phyloP scores from a whole-genome alignment of 2,888 invertebrate species.

The Spicauda simplicius region DNA sequence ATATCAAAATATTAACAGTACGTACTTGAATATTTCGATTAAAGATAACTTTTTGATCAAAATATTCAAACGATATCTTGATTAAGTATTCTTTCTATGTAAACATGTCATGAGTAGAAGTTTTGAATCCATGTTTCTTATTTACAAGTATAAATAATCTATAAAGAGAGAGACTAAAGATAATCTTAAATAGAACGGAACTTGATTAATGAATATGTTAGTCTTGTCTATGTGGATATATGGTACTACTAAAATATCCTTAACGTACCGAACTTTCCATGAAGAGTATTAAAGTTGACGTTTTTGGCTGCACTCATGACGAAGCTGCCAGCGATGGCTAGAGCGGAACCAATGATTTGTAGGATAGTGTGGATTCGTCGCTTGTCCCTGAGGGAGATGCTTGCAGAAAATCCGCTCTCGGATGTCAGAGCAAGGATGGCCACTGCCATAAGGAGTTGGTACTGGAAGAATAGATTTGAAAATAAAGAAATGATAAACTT shows the following conservation, averaged over 20 bases:
- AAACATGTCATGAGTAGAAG: too few relatives aligned
- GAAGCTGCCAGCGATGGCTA: slow-evolving; percentile 63
- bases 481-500: not conserved
- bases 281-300: slow-evolving; percentile 54
- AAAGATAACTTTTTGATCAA: too few relatives aligned
- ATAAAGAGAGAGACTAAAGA: too few relatives aligned
- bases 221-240: too few relatives aligned
- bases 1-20: too few relatives aligned
- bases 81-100: too few relatives aligned
- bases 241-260: not conserved
- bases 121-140: too few relatives aligned
- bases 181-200: too few relatives aligned
- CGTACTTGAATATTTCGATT: too few relatives aligned
- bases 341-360: slow-evolving; percentile 59
- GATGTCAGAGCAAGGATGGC: slow-evolving; percentile 60
- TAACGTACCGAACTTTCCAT: slow-evolving; percentile 54
- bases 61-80: too few relatives aligned
- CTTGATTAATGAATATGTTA: too few relatives aligned
- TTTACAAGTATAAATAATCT: too few relatives aligned
- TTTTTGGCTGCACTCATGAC: slow-evolving; percentile 55
- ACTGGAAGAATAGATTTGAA: slow-evolving; percentile 50
- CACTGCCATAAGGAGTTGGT: slow-evolving; percentile 66
- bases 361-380: slow-evolving; percentile 62
- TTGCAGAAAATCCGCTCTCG: slow-evolving; percentile 60
- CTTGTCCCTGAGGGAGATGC: slow-evolving; percentile 57